phyloP scores from a whole-genome alignment of 2,797 vertebrate genomes.

The Buceros bicornis region DNA sequence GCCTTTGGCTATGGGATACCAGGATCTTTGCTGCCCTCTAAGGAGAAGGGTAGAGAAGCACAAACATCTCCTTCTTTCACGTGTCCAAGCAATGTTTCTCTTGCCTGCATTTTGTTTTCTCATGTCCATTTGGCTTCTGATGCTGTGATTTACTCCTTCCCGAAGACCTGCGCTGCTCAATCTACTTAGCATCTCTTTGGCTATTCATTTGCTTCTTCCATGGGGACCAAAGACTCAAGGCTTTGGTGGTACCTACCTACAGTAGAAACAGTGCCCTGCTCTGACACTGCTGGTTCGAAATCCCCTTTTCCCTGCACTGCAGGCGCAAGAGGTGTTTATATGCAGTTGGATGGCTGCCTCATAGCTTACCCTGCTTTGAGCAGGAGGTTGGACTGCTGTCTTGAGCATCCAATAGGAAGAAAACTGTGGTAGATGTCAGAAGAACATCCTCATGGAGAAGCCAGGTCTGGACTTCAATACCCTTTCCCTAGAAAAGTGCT shows the following conservation, averaged over 20 bases:
- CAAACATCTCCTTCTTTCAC: neutral
- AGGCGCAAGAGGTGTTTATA: neutral
- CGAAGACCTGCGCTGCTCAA: neutral
- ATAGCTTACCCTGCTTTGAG: neutral
- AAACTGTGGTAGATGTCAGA: neutral
- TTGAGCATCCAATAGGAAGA: neutral
- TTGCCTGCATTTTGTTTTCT: neutral
- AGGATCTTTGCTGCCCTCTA: neutral
- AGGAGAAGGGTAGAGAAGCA: neutral
- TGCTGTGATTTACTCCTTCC: neutral
- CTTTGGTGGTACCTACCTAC: neutral
- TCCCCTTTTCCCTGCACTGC: neutral
- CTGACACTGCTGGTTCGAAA: neutral
- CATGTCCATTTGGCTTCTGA: neutral
- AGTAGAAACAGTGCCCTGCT: neutral
- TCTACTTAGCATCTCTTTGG: neutral
- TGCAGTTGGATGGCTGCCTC: neutral
- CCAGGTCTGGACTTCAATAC: neutral
- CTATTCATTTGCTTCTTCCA: neutral
- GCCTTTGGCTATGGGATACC: neutral
- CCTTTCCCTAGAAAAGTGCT: neutral
- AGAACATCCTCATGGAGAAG: neutral
- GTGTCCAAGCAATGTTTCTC: fast-evolving
- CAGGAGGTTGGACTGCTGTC: neutral
- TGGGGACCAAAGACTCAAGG: neutral